phyloP scores from a whole-genome alignment of 2,888 invertebrate genomes.

The Agonopterix heracliana region DNA sequence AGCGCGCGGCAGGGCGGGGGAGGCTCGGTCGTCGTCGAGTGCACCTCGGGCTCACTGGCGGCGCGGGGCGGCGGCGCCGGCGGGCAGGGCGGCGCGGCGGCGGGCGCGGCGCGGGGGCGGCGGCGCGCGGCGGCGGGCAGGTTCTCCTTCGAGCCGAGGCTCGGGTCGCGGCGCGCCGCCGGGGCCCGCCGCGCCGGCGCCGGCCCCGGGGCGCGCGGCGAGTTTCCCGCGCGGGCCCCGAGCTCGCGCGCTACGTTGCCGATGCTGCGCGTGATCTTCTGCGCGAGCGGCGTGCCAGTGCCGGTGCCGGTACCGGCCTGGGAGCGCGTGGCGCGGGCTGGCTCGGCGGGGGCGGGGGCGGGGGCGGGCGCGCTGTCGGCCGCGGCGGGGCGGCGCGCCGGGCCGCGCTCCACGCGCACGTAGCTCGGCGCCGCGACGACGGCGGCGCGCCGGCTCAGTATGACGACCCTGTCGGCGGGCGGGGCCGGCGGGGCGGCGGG shows the following conservation, averaged over 20 bases:
- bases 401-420: constrained; percentile 22
- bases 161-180: constrained; percentile 28
- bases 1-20: constrained; percentile 29
- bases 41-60: constrained; percentile 39
- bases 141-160: constrained; percentile 66
- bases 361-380: background rate
- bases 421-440: constrained; percentile 15
- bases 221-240: constrained; percentile 34
- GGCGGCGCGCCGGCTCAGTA: constrained; percentile 44
- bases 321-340: constrained; percentile 30
- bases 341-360: constrained; percentile 1
- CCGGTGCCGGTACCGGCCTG: constrained; percentile 23
- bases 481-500: constrained; percentile 20
- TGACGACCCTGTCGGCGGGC: constrained; percentile 47
- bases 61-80: constrained; percentile 29
- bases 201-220: constrained; percentile 30
- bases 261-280: constrained; percentile 21
- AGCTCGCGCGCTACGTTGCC: constrained; percentile 52
- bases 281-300: constrained; percentile 14
- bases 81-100: constrained; percentile 24
- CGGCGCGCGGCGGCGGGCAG: constrained; percentile 48
- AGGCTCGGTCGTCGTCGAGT: constrained; percentile 39
- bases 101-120: constrained; percentile 40
- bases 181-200: constrained; percentile 31
- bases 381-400: constrained; percentile 24